These are phyloP conservation scores for Synanceia verrucosa DNA, from an alignment of 2,797 vertebrate species.

Conservation along the genomic window DNA sequence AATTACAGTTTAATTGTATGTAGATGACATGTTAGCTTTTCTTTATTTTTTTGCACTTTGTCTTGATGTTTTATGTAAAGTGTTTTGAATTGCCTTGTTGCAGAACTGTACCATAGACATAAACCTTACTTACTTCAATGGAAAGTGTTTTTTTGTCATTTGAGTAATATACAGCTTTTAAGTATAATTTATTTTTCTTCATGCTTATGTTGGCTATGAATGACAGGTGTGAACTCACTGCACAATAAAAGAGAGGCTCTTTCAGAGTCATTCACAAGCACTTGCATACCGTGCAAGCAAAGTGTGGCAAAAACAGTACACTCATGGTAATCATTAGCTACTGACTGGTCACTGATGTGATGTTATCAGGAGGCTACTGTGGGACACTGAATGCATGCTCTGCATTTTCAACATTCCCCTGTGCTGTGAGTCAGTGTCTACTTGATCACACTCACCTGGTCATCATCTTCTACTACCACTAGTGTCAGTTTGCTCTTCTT, in stretches of 20 bases:
- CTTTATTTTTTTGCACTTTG: not conserved
- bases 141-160: too few species aligned
- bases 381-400: not conserved
- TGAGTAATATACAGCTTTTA: not conserved
- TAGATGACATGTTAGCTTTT: not conserved
- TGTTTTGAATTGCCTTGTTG: not conserved
- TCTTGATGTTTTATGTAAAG: not conserved
- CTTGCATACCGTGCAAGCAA: too few species aligned
- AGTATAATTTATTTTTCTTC: not conserved
- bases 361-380: not conserved
- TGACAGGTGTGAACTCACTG: not conserved
- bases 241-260: not conserved
- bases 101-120: not conserved
- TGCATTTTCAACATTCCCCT: slow-evolving; percentile 12
- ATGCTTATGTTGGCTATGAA: not conserved
- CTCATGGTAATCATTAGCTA: not conserved
- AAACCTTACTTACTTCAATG: not conserved
- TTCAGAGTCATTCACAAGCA: not conserved
- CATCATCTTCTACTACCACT: slow-evolving; percentile 98
- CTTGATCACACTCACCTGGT: slow-evolving; percentile 86
- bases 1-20: not conserved
- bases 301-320: not conserved
- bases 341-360: not conserved
- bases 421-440: not conserved
- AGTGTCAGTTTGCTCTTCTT: slow-evolving; percentile 97